Base-by-base conservation (phyloP, 2,888 invertebrate genomes). In the Netelia melanura region DNA sequence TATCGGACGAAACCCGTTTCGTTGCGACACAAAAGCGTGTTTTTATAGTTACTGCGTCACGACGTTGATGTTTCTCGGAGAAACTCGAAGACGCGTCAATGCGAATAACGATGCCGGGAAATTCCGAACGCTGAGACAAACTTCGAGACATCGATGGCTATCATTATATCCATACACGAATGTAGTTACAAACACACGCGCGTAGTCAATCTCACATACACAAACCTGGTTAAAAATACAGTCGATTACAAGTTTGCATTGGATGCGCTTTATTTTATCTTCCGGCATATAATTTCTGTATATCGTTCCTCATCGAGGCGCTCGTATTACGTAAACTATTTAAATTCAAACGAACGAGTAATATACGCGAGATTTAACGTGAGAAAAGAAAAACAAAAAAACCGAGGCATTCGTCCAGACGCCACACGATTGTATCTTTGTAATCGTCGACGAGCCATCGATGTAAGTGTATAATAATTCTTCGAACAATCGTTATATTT, bases 21-120 rank as follows among this genome's bases (percentile, higher is more conserved):
- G 17, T 67, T 68, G n/a, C 68, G 52, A 68, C 68, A 52, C 68
- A 68, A 25, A 68, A 68, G 8, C 11, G 21, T 38, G 14, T 21
- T n/a, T 65, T 43, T 54, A 23, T 30, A 52, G 43, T 14, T 75
- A 14, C 62, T 43, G 65, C 65, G 75, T 75, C 75, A 65, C 54
- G 30, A 48, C 48, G 14, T 14, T 5, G 6, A 2, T 21, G 8
- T 64, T 75, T 75, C 65, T 54, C 44, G 43, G 38, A 65, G 75
- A 62, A 54, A 9, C 54, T 25, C 3, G 61, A 54, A 56, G 52
- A 43, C 23, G 17, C 43, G 11, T 38, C 14, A 58, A 52, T 74
- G 52, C 48, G 43, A 44, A 82, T 30, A 62, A 72, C 74, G 54
- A 61, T 74, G 78, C n/a, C 44, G 83, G 83, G 74, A 83, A 79